phyloP scores from a whole-genome alignment of 1,140 invertebrate species.

The Panulirus ornatus region DNA sequence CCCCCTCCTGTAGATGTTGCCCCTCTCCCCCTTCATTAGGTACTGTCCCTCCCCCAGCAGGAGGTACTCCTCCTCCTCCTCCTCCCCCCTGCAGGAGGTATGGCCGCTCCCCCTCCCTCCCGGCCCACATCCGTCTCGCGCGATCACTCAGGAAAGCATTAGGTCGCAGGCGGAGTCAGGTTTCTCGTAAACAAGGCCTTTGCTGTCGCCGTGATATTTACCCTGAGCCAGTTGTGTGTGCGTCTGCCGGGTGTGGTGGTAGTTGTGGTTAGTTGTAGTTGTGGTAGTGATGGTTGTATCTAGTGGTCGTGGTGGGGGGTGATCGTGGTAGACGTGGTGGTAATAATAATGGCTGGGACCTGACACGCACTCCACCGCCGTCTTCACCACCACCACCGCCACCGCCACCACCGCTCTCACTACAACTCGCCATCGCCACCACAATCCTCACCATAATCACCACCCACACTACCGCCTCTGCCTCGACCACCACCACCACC shows the following conservation, averaged over 20 bases:
- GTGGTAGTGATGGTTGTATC: neutral
- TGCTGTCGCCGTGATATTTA: neutral
- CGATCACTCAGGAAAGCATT: neutral
- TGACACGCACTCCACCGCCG: neutral
- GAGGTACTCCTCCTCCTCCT: slow-evolving; percentile 13
- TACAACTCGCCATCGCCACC: neutral
- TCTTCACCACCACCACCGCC: neutral
- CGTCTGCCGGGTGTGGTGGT: neutral
- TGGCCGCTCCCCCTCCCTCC: too few species aligned
- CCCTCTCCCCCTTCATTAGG: neutral
- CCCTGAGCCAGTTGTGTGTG: neutral
- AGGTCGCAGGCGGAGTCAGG: neutral
- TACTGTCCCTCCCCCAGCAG: too few species aligned
- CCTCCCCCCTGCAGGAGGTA: too few species aligned
- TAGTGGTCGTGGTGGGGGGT: neutral
- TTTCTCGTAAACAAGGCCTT: slow-evolving; percentile 1
- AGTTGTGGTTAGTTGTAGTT: neutral
- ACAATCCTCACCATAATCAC: neutral
- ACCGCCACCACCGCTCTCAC: neutral
- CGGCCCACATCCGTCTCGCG: neutral
- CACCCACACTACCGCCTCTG: neutral
- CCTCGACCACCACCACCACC: neutral
- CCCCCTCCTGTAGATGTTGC: neutral
- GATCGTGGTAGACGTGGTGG: neutral
- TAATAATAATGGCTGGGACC: neutral